A percentile compares a stretch with the other conserved stretches of the same genome.
Conservation (phyloP, 2,888 invertebrate genomes). For the Aporophyla nigra region DNA sequence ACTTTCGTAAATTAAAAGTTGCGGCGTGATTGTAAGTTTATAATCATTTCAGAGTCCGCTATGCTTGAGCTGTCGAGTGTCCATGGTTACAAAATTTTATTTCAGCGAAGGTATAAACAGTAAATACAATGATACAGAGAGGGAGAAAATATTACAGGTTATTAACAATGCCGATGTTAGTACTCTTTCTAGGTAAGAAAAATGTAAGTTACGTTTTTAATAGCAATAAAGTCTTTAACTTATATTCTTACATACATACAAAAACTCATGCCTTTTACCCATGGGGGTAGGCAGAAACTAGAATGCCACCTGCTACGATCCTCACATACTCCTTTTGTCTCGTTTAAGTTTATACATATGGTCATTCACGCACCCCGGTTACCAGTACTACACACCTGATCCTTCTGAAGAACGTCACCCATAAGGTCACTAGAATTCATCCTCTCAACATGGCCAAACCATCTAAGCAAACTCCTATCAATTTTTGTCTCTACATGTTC, state of each 20-base stretch:
- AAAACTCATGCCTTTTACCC: no score
- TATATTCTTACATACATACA: background rate
- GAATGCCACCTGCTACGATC: no score
- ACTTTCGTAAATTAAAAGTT: background rate
- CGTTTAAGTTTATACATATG: no score
- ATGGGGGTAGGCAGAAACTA: no score
- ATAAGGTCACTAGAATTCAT: no score
- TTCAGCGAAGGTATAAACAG: slow-evolving; percentile 75
- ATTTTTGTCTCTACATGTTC: no score
- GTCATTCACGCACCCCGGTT: no score
- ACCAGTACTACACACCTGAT: no score
- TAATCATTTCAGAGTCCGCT: slow-evolving; percentile 67
- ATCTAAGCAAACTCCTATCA: no score
- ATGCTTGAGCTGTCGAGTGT: slow-evolving; percentile 54
- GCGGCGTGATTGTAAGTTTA: background rate
- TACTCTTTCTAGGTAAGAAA: slow-evolving; percentile 77
- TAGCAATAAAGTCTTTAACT: background rate
- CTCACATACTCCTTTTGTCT: no score
- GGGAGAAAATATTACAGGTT: slow-evolving; percentile 82
- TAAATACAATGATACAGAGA: slow-evolving; percentile 81
- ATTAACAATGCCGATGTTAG: slow-evolving; percentile 80
- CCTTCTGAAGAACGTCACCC: no score
- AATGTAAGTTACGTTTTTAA: background rate
- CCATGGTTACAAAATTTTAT: slow-evolving; percentile 60
- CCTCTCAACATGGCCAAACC: no score